These are phyloP conservation scores for Erpobdella octoculata DNA, from an alignment of 2,888 invertebrate species.

Conservation along the genomic window DNA sequence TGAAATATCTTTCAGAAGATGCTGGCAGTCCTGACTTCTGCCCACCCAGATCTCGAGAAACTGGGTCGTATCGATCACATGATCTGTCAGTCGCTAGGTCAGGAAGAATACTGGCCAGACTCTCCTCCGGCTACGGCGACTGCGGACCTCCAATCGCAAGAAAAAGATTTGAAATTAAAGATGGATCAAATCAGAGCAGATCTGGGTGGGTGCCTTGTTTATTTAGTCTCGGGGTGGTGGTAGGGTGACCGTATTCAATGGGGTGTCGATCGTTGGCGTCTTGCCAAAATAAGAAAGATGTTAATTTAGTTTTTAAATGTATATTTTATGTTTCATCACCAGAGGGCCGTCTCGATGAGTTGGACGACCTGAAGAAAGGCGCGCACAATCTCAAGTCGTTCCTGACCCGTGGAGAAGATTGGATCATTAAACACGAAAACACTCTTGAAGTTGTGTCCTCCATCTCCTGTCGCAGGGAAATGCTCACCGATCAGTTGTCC, in stretches of 20 bases:
- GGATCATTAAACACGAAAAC: not conserved
- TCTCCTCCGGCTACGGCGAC: slow-evolving; percentile 38
- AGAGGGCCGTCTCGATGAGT: slow-evolving; percentile 77
- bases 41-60: slow-evolving; percentile 11
- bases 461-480: slow-evolving; percentile 13
- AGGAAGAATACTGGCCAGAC: not conserved
- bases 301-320: slow-evolving; percentile 61
- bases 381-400: not conserved
- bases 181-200: slow-evolving; percentile 76
- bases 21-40: not conserved
- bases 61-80: slow-evolving; percentile 15
- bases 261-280: no score
- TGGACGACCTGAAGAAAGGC: slow-evolving; percentile 46
- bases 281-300: no score
- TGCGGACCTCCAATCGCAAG: slow-evolving; percentile 43
- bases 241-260: no score
- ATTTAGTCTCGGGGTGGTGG: no score
- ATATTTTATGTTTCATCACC: not conserved
- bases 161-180: slow-evolving; percentile 62
- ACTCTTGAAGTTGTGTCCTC: not conserved
- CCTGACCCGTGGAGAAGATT: not conserved
- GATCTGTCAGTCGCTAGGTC: not conserved
- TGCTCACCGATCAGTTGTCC: slow-evolving; percentile 9
- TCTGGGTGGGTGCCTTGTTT: no score
- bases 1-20: not conserved